Evolutionary conservation across 2,797 vertebrate species (phyloP), one percentile per base, ranked within the genome.

Genomic region (Eupleurogrammus muticus): DNA sequence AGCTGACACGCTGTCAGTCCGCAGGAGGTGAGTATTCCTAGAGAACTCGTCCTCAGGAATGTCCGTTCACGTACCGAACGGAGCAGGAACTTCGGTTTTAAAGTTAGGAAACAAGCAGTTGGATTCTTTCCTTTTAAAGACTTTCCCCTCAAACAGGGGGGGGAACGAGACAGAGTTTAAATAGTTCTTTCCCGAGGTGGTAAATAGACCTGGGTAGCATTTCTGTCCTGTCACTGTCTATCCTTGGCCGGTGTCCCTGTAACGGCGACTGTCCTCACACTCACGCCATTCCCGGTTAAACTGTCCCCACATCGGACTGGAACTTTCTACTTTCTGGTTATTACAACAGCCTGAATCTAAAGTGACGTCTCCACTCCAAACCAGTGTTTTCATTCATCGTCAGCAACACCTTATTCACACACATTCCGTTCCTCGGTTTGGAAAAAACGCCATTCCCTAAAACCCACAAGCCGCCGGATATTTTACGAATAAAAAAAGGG

Each of bases 1-100:
- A 93, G 92, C 90, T 92, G 92, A 90, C 91, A 77, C 48, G 76
- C 86, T 80, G 81, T 82, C 81, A 68, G 70, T 71, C 70, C 70
- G 65, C 55, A 75, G 58, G 46, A 80, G 66, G 50, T 66, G 49
- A 69, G 52, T 68, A 57, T 51, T 83, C 77, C 78, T 56, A 32
- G 66, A 69, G 19, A 21, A 46, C 55, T 58, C 19, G 16, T 10
- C 59, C 40, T 57, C 11, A 47, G 50, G 49, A 74, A 61, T 55
- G 28, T 57, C 56, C 40, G 21, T 48, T 69, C 19, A 55, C 14
- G 12, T 21, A 61, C 56, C 8, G 21, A 35, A 76, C 69, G 19
- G 16, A 11, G 38, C 21, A 13, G 5, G 2, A 20, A 19, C 49
- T 28, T 7, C 1, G n/a, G n/a, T n/a, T n/a, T n/a, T 83, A 57